Base-by-base conservation (phyloP, 2,888 invertebrate species). In the Ganaspis brasiliensis region DNA sequence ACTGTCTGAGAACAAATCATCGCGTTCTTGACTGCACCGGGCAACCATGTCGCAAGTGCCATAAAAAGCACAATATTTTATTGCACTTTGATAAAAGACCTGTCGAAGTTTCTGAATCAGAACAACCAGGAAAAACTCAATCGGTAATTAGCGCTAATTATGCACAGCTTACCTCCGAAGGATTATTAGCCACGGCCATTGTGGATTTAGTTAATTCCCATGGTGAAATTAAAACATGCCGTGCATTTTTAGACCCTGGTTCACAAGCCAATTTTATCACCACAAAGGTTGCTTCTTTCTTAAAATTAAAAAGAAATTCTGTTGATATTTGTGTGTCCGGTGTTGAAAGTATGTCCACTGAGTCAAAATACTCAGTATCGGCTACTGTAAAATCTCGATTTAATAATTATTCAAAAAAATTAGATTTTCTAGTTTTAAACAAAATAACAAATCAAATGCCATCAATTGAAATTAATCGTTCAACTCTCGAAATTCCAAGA, bases 121-220 rank as follows among this genome's bases (percentile, higher is more conserved):
- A n/a, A n/a, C n/a, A n/a, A n/a, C n/a, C n/a, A n/a, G n/a, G n/a
- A n/a, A n/a, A n/a, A n/a, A n/a, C n/a, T n/a, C n/a, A n/a, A n/a
- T n/a, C n/a, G n/a, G n/a, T n/a, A n/a, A n/a, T n/a, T n/a, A n/a
- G n/a, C n/a, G n/a, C n/a, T n/a, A n/a, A n/a, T n/a, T n/a, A n/a
- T n/a, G 16, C 16, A 14, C 31, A 16, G n/a, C n/a, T 8, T 9
- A 31, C 31, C 4, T 59, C 59, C n/a, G 31, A 31, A 6, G 6
- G 59, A 31, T 59, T 59, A 31, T 9, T 59, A 6, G 59, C 59
- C 9, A 59, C 59, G 14, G 59, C 61, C 8, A 35, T 37, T 10
- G 61, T 61, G 16, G 61, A 61, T 10, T 35, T 56, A 37, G 35
- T 16, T 5, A 52, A 52, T 31, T 31, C 6, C 31, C 2, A 31